Evolutionary conservation across 2,113 vertebrate genomes (phyloP).

Genomic region (Pteropus alecto): DNA sequence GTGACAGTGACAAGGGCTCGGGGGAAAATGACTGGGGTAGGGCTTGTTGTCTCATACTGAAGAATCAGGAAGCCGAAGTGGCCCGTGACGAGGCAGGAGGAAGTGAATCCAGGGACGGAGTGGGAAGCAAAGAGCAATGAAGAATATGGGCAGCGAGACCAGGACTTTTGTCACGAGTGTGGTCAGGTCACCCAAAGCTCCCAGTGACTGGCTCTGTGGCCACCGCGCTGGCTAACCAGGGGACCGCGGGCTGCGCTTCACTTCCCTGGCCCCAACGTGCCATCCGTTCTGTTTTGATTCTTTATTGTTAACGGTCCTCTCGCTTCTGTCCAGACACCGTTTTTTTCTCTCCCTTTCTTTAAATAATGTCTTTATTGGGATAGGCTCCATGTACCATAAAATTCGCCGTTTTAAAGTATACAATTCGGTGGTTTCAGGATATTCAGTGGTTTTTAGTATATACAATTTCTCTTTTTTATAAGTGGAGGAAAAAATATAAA

Average conservation of each 20-base stretch:
- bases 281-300: not conserved
- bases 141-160: too few relatives aligned
- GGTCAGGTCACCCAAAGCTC: not conserved
- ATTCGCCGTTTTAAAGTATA: not conserved
- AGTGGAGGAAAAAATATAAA: not conserved
- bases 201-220: rapidly evolving
- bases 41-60: not conserved
- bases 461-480: not conserved
- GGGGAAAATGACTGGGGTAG: not conserved
- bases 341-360: not conserved
- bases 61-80: not conserved
- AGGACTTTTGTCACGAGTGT: not conserved
- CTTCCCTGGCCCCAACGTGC: rapidly evolving
- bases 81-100: not conserved
- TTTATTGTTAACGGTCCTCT: not conserved
- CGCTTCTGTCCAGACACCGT: not conserved
- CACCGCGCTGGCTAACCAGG: not conserved
- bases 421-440: not conserved
- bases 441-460: not conserved
- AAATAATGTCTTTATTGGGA: not conserved
- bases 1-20: rapidly evolving
- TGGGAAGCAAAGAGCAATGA: not conserved
- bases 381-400: not conserved
- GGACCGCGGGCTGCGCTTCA: rapidly evolving
- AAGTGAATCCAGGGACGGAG: not conserved